Conservation (phyloP, 2,888 invertebrate genomes). For the Campoletis raptor region DNA sequence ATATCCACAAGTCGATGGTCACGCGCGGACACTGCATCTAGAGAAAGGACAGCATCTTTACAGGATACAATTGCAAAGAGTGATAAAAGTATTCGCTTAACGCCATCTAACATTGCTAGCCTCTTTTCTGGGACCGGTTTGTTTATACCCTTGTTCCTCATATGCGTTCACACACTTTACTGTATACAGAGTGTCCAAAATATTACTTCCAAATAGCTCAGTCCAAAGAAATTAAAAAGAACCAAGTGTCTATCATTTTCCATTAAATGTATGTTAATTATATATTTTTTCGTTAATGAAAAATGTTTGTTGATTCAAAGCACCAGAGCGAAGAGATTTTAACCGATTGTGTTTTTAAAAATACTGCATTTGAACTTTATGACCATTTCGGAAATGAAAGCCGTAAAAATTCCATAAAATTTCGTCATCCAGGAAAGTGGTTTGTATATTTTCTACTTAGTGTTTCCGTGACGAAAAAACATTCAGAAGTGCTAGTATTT, state of each 20-base stretch:
- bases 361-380: neutral
- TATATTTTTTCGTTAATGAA: no score
- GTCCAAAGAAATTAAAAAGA: no score
- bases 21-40: neutral
- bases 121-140: slow-evolving; percentile 68
- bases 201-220: neutral
- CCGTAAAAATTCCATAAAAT: neutral
- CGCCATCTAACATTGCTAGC: slow-evolving; percentile 44
- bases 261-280: no score
- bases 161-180: neutral
- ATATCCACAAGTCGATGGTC: neutral
- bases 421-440: neutral
- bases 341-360: neutral
- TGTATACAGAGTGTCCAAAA: neutral
- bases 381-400: neutral
- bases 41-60: neutral
- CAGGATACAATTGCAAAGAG: slow-evolving; percentile 35
- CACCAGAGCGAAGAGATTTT: no score
- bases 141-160: slow-evolving; percentile 42
- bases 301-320: no score
- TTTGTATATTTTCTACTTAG: neutral
- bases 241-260: no score
- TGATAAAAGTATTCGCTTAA: slow-evolving; percentile 39
- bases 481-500: neutral
- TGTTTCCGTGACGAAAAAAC: neutral